Evolutionary conservation across 1,140 invertebrate genomes (phyloP), one percentile per base, ranked within the genome.

Genomic region (Popillia japonica): DNA sequence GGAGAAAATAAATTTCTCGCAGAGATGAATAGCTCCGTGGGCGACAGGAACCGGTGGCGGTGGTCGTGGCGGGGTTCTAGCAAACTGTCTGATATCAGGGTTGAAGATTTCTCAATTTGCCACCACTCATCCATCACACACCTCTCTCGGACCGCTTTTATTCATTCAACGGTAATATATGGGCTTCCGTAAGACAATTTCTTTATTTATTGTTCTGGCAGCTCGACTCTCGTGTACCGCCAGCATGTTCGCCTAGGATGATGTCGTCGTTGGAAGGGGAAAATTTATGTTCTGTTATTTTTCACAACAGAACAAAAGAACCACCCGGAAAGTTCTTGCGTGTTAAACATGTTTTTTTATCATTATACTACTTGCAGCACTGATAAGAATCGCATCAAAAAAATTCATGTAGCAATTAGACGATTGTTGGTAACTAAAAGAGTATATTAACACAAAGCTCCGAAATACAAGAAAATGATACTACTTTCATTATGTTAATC

Each of bases 91-190:
- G 64, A 76, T 80, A 79, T 80, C 79, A 72, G 77, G 77, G 78
- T 75, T 79, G 80, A 80, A 82, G 81, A 81, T 82, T 82, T 82
- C 81, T 82, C 81, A 82, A 82, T 82, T 82, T 82, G 81, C 81
- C 81, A 81, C 80, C 75, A 77, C 75, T 76, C 78, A 81, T 81
- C 78, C 76, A 80, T 81, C 81, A 81, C 81, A 74, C 72, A 74
- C 72, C 72, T 81, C 80, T 80, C 80, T 40, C 72, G 41, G 40
- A 42, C 72, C 72, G 41, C 72, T 40, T 27, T 74, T 74, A 74
- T 74, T 74, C 72, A 74, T 74, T 42, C 72, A 20, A 7, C 22
- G 72, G 72, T 74, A 74, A 74, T 74, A 41, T 74, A 74, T 74
- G 61, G 61, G 22, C 11, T 14, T 68, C 61, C 61, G 20, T 10